Percentiles rank a stretch among this genome's conserved stretches.
phyloP scores from a whole-genome alignment of 2,888 invertebrate genomes.

The Leptogaster cylindrica region DNA sequence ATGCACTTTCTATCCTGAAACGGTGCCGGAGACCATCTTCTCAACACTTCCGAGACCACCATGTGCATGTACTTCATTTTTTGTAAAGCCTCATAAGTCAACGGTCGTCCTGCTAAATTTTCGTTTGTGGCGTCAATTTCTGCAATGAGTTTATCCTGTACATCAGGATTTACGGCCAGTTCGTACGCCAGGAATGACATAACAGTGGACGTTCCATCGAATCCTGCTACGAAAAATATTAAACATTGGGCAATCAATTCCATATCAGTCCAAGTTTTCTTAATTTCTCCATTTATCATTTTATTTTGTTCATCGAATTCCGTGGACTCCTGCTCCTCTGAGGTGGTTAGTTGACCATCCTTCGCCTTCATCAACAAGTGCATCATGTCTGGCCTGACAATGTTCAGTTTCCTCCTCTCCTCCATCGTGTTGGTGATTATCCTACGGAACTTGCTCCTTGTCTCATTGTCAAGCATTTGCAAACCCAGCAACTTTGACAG shows the following conservation, averaged over 20 bases:
- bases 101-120: slow-evolving; percentile 60
- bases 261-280: slow-evolving; percentile 60
- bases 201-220: slow-evolving; percentile 64
- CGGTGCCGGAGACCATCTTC: slow-evolving; percentile 65
- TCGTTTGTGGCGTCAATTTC: slow-evolving; percentile 65
- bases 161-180: background rate
- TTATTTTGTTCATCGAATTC: slow-evolving; percentile 1
- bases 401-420: slow-evolving; percentile 62
- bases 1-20: slow-evolving; percentile 64
- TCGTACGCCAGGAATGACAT: slow-evolving; percentile 66
- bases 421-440: slow-evolving; percentile 62
- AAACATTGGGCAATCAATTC: slow-evolving; percentile 68
- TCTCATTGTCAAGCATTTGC: slow-evolving; percentile 56
- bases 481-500: slow-evolving; percentile 50
- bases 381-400: slow-evolving; percentile 66
- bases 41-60: slow-evolving; percentile 64
- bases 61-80: slow-evolving; percentile 68
- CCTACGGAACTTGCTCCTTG: slow-evolving; percentile 59
- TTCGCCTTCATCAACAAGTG: slow-evolving; percentile 61
- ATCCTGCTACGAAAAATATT: slow-evolving; percentile 67
- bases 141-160: slow-evolving; percentile 56
- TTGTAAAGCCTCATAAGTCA: slow-evolving; percentile 66
- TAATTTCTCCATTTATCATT: slow-evolving; percentile 19
- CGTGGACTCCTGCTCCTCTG: slow-evolving; percentile 55
- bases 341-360: background rate